Evolutionary conservation across 1,140 invertebrate genomes (phyloP).

Genomic region (Heliconius nattereri): DNA sequence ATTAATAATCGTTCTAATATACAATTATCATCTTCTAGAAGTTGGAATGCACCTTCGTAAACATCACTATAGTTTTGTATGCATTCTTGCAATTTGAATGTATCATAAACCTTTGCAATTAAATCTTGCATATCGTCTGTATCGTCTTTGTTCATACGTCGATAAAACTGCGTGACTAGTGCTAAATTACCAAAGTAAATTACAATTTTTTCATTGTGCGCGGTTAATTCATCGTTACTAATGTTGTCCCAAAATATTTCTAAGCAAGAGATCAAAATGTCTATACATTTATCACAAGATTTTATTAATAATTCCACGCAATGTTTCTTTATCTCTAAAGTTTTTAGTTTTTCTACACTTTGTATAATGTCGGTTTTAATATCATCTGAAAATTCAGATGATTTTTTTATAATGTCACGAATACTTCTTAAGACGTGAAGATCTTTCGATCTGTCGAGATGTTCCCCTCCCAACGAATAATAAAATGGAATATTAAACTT

Average conservation of each 20-base stretch:
- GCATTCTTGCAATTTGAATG: conserved; percentile 36
- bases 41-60: conserved; percentile 50
- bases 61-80: conserved; percentile 25
- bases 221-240: conserved; percentile 40
- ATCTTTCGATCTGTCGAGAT: conserved; percentile 92
- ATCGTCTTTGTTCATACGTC: conserved; percentile 42
- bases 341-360: conserved; percentile 86
- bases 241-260: conserved; percentile 77
- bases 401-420: conserved; percentile 84
- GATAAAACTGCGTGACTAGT: conserved; percentile 60
- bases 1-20: conserved; percentile 70
- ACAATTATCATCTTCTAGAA: conserved; percentile 71
- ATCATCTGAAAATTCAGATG: conserved; percentile 71
- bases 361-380: conserved; percentile 78
- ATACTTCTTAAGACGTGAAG: conserved; percentile 92
- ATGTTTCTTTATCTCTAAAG: conserved; percentile 86
- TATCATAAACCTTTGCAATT: conserved; percentile 51
- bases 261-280: conserved; percentile 81
- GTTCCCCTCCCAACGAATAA: conserved; percentile 92
- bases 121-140: conserved; percentile 54
- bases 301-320: conserved; percentile 86
- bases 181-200: conserved; percentile 61
- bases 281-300: conserved; percentile 83
- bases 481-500: conserved; percentile 94
- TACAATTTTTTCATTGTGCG: conserved; percentile 58